Conservation (phyloP, 1,140 invertebrate species). For the Leptopilina clavipes region DNA sequence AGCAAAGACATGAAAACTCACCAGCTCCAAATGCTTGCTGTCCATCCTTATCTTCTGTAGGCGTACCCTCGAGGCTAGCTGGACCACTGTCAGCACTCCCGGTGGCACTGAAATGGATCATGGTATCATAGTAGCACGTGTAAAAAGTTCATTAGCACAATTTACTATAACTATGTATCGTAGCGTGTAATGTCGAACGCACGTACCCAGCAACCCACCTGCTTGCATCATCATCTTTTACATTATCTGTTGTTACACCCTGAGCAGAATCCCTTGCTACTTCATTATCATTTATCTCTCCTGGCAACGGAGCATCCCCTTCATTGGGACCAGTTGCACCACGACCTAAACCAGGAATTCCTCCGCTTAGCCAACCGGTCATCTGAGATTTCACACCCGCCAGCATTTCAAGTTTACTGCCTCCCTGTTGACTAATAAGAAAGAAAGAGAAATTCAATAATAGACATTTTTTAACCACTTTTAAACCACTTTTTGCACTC, state of each 20-base stretch:
- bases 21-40: constrained; percentile 83
- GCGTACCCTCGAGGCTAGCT: constrained; percentile 82
- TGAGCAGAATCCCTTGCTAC: constrained; percentile 69
- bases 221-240: constrained; percentile 87
- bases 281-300: constrained; percentile 73
- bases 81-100: constrained; percentile 89
- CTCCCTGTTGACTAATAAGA: constrained; percentile 69
- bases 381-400: constrained; percentile 88
- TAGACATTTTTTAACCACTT: neutral
- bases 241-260: constrained; percentile 68
- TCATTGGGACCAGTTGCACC: constrained; percentile 68
- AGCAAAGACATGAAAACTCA: constrained; percentile 71
- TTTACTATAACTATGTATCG: constrained; percentile 34
- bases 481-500: neutral
- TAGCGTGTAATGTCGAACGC: constrained; percentile 37
- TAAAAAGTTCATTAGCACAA: constrained; percentile 9
- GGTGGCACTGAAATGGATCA: constrained; percentile 81
- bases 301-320: constrained; percentile 68
- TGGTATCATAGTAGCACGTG: neutral
- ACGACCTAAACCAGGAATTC: constrained; percentile 81
- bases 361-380: constrained; percentile 85
- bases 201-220: constrained; percentile 69
- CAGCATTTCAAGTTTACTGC: constrained; percentile 85
- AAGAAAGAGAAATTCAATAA: neutral
- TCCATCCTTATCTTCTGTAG: constrained; percentile 85